Evolutionary conservation across 2,888 invertebrate genomes (phyloP).

Genomic region (Autographa pulchrina): DNA sequence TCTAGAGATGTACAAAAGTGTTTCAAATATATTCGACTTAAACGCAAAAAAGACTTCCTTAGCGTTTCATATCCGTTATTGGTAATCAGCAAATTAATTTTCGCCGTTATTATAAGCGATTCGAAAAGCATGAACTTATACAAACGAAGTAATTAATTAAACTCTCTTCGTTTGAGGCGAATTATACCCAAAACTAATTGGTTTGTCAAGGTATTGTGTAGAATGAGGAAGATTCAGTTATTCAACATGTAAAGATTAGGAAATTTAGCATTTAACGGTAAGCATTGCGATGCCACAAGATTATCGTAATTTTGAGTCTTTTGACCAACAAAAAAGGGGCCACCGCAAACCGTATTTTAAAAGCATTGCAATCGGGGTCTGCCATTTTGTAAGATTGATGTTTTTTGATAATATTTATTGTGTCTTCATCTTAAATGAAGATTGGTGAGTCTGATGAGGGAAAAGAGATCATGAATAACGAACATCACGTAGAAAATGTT

Average conservation of each 20-base stretch:
- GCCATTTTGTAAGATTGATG: slow-evolving; percentile 16
- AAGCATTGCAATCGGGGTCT: slow-evolving; percentile 34
- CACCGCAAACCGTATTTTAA: slow-evolving; percentile 24
- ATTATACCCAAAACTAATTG: neutral
- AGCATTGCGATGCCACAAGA: slow-evolving; percentile 5
- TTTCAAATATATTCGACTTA: too few relatives aligned
- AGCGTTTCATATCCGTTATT: neutral
- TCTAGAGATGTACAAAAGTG: too few relatives aligned
- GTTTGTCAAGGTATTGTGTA: neutral
- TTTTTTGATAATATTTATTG: neutral
- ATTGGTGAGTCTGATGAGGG: too few relatives aligned
- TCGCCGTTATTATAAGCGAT: neutral
- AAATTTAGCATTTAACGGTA: neutral
- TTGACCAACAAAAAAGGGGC: slow-evolving; percentile 24
- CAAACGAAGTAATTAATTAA: neutral
- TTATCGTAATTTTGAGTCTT: slow-evolving; percentile 13
- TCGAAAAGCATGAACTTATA: neutral
- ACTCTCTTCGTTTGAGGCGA: neutral
- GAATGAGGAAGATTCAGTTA: neutral
- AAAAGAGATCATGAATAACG: too few relatives aligned
- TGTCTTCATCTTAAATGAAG: neutral
- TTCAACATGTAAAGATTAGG: neutral
- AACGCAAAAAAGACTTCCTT: neutral
- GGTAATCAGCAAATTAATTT: neutral
- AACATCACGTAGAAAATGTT: too few relatives aligned